phyloP scores from a whole-genome alignment of 2,797 vertebrate species.

The Pseudotriccus pelzelni region DNA sequence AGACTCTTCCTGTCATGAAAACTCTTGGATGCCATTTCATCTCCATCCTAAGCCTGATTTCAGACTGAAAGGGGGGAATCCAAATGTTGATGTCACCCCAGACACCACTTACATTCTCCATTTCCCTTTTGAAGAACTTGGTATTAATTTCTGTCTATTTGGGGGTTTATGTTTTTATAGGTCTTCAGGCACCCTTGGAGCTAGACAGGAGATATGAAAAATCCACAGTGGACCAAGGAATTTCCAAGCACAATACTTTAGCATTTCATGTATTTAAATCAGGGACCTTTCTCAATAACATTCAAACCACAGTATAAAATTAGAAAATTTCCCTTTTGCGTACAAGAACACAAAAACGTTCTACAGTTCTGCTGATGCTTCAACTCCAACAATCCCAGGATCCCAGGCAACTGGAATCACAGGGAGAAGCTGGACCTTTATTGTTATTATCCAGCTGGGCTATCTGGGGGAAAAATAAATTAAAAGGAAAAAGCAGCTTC shows the following conservation, averaged over 20 bases:
- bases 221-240: slow-evolving; percentile 11
- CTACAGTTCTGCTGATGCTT: neutral
- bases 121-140: slow-evolving; percentile 64
- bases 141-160: slow-evolving; percentile 61
- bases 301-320: neutral
- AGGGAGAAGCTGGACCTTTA: neutral
- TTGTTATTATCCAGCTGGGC: neutral
- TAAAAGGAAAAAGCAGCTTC: neutral
- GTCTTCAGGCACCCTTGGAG: slow-evolving; percentile 48
- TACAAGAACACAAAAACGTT: neutral
- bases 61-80: slow-evolving; percentile 61
- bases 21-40: slow-evolving; percentile 82
- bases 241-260: neutral
- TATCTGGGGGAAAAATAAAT: neutral
- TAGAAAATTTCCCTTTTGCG: neutral
- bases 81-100: slow-evolving; percentile 71
- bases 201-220: slow-evolving; percentile 23
- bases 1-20: slow-evolving; percentile 84
- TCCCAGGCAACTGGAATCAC: neutral
- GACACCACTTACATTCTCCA: slow-evolving; percentile 65
- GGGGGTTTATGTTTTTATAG: slow-evolving; percentile 8
- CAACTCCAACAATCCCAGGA: neutral
- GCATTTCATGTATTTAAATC: neutral
- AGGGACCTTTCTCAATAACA: neutral
- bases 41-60: slow-evolving; percentile 68